phyloP scores from a whole-genome alignment of 2,888 invertebrate species.

The Drosophila cognata region DNA sequence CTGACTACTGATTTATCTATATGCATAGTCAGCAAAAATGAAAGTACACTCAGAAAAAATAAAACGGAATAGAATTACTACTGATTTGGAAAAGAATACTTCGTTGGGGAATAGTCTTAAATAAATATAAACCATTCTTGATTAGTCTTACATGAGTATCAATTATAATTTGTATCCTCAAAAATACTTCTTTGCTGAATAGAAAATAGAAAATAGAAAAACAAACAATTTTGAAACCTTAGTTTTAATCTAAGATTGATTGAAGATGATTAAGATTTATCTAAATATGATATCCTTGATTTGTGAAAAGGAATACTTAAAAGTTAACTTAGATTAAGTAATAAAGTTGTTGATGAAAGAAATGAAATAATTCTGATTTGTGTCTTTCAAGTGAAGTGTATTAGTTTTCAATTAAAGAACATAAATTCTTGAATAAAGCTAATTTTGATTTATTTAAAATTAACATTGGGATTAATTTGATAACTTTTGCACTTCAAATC shows the following conservation, averaged over 20 bases:
- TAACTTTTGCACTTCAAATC: not conserved
- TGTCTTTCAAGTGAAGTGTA: not conserved
- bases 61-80: not conserved
- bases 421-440: not conserved
- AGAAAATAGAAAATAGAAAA: too few species aligned
- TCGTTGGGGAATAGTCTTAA: not conserved
- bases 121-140: not conserved
- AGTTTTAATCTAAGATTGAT: too few species aligned
- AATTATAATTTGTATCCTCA: not conserved
- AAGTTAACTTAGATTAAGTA: not conserved
- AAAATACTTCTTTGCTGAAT: rapidly evolving
- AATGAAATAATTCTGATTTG: too few species aligned
- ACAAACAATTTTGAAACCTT: too few species aligned
- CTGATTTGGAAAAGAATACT: not conserved
- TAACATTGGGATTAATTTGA: not conserved
- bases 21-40: constrained; percentile 30
- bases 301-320: not conserved
- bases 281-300: not conserved
- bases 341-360: not conserved
- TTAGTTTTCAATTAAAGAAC: not conserved
- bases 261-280: not conserved
- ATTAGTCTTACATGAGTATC: not conserved
- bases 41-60: not conserved
- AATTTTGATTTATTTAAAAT: not conserved
- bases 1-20: constrained; percentile 27